Evolutionary conservation across 1,140 invertebrate species (phyloP).

Genomic region (Stegodyphus dumicola): DNA sequence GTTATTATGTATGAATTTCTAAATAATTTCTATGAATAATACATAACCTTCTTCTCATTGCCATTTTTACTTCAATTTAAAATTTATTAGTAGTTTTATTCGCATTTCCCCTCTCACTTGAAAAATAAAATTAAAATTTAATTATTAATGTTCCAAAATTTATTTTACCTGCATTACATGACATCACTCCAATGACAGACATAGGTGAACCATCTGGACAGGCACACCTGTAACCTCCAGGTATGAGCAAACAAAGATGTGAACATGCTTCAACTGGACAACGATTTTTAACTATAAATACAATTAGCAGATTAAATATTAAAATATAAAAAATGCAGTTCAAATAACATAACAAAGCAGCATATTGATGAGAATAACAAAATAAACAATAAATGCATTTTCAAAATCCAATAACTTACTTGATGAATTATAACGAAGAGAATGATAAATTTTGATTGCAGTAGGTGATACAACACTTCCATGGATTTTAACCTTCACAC

Average conservation of each 20-base stretch:
- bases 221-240: conserved; percentile 84
- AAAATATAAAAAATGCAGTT: not conserved
- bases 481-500: conserved; percentile 84
- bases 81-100: no score
- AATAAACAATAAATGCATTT: not conserved
- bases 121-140: no score
- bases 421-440: conserved; percentile 81
- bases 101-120: no score
- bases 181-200: conserved; percentile 68
- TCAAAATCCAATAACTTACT: conserved; percentile 56
- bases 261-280: conserved; percentile 82
- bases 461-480: conserved; percentile 82
- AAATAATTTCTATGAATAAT: no score
- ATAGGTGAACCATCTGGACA: conserved; percentile 80
- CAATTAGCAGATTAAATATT: not conserved
- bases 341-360: not conserved
- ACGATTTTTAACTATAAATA: conserved; percentile 73
- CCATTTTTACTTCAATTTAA: no score
- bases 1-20: no score
- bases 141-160: not conserved
- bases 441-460: conserved; percentile 81
- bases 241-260: conserved; percentile 91
- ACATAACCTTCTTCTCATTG: no score
- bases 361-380: not conserved
- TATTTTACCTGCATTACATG: conserved; percentile 78